Conservation (phyloP, 2,113 vertebrate species). For the Crotalus viridis region DNA sequence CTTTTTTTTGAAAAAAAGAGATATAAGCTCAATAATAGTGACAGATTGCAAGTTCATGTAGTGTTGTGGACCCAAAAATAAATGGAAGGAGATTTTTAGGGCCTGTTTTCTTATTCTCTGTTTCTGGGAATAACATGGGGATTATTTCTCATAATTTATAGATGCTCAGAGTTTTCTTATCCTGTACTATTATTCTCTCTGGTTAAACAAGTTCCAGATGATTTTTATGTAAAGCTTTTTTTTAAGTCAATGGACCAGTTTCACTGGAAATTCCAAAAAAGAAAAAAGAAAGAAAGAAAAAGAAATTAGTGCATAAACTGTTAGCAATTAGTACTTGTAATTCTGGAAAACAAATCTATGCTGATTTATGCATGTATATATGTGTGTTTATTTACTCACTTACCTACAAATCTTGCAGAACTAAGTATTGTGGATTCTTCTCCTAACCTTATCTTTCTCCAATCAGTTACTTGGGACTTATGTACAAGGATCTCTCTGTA, state of each 20-base stretch:
- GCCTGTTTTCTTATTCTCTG: not conserved
- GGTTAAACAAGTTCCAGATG: not conserved
- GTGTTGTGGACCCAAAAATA: not conserved
- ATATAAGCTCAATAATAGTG: not conserved
- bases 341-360: not conserved
- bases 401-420: not conserved
- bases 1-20: not conserved
- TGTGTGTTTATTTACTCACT: not conserved
- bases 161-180: not conserved
- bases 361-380: not conserved
- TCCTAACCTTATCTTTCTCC: not conserved
- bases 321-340: not conserved
- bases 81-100: not conserved
- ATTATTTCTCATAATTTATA: not conserved
- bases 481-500: not conserved
- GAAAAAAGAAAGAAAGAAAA: not conserved
- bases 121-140: not conserved
- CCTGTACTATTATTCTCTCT: not conserved
- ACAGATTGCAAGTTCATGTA: not conserved
- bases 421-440: not conserved
- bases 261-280: not conserved
- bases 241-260: not conserved
- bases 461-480: not conserved
- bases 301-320: not conserved
- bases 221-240: not conserved